These are phyloP conservation scores for Tenodera sinensis DNA, from an alignment of 2,888 invertebrate species.

Conservation along the genomic window DNA sequence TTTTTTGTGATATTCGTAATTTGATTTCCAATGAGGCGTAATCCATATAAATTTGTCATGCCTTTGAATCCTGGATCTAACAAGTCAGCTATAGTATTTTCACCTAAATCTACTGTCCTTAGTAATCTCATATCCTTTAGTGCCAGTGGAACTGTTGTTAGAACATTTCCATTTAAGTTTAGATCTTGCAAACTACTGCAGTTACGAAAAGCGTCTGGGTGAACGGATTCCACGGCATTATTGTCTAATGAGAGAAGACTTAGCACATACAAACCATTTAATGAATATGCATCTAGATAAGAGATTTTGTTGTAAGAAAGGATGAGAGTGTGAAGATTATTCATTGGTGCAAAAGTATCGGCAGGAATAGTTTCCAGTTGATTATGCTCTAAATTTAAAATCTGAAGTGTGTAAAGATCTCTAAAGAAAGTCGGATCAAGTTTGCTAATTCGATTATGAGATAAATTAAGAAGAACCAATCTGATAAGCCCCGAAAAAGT, in stretches of 20 bases:
- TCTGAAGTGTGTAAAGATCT: constrained; percentile 80
- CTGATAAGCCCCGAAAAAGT: constrained; percentile 86
- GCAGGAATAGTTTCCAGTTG: constrained; percentile 78
- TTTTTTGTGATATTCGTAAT: constrained; percentile 76
- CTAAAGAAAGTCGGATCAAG: constrained; percentile 80
- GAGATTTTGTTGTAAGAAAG: constrained; percentile 82
- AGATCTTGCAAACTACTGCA: constrained; percentile 87
- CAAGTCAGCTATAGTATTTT: constrained; percentile 79
- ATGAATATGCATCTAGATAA: constrained; percentile 77
- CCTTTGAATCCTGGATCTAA: constrained; percentile 80
- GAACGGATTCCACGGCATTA: constrained; percentile 77
- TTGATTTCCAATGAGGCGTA: constrained; percentile 86
- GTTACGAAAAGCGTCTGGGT: constrained; percentile 85
- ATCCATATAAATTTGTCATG: constrained; percentile 79
- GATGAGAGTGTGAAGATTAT: constrained; percentile 84
- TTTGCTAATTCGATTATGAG: constrained; percentile 77
- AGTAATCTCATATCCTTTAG: constrained; percentile 80
- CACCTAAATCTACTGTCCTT: constrained; percentile 84
- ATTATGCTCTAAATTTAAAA: constrained; percentile 81
- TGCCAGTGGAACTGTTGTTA: constrained; percentile 76
- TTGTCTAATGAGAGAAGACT: constrained; percentile 81
- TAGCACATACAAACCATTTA: constrained; percentile 84
- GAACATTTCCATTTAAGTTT: constrained; percentile 82
- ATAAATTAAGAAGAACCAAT: constrained; percentile 80
- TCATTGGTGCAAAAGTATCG: constrained; percentile 86